These are phyloP conservation scores for Peromyscus aztecus DNA, from an alignment of 2,797 vertebrate species.

Conservation along the genomic window DNA sequence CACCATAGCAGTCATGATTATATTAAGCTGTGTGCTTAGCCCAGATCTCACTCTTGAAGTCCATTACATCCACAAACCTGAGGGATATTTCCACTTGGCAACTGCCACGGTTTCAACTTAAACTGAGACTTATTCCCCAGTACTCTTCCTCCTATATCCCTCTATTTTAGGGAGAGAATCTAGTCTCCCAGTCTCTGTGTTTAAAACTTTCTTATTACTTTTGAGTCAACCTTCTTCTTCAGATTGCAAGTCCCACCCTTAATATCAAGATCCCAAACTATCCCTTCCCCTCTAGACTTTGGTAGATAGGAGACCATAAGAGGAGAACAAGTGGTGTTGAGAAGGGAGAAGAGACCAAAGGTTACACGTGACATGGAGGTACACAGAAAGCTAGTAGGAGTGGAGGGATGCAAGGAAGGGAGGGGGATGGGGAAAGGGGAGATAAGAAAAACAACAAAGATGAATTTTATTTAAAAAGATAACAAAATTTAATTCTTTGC, in stretches of 20 bases:
- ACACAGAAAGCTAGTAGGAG: neutral
- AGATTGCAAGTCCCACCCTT: neutral
- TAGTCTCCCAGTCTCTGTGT: neutral
- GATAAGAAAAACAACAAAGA: neutral
- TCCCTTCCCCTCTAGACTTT: neutral
- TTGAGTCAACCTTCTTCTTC: neutral
- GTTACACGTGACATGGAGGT: neutral
- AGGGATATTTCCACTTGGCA: neutral
- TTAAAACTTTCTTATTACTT: conserved; percentile 23
- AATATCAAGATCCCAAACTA: neutral
- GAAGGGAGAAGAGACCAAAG: neutral
- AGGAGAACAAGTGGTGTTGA: neutral
- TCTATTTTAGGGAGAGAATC: neutral
- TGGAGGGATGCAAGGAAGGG: neutral
- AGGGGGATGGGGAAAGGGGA: too few relatives aligned
- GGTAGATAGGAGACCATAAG: neutral
- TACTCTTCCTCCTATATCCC: neutral
- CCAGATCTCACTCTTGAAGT: neutral
- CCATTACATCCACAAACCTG: neutral
- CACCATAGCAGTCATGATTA: neutral
- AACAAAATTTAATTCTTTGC: neutral
- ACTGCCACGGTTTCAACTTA: neutral
- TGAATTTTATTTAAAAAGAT: neutral
- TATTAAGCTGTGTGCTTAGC: neutral
- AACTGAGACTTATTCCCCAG: neutral